Base-by-base conservation (phyloP, 2,888 invertebrate genomes). In the Ashinkailepas kermadecensis region DNA sequence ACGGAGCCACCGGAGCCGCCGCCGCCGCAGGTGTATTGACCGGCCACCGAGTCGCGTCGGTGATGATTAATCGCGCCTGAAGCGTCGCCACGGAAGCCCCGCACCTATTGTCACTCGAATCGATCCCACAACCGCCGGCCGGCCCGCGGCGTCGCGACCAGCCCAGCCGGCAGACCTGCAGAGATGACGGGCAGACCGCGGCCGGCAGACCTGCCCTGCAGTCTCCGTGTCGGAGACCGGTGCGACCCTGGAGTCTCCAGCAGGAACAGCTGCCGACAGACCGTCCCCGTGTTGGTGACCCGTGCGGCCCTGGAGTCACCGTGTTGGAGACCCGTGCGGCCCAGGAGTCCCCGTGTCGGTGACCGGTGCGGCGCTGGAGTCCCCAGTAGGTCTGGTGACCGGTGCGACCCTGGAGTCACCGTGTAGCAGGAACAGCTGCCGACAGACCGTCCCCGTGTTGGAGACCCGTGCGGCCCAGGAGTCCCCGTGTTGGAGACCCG, bases 31-130 rank as follows among this genome's bases (percentile, higher is more conserved):
- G 23, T 10, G 56, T 74, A 74, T 74, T 23, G 74, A 74, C 56
- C 70, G 18, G 56, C 9, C 15, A 15, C 74, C 56, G 54, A 12
- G 21, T 21, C 9, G 65, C n/a, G 74, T 56, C 67, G 21, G n/a
- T n/a, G 56, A 74, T 56, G 74, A 74, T 74, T 74, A 74, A 74
- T 74, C 74, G 56, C 74, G 23, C 56, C 21, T 21, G 54, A 74
- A 74, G 21, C 21, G 74, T 56, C 74, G 56, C 56, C 70, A 25
- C 12, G 70, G 70, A 70, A 39, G 70, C 70, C 39, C 70, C 18
- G 39, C 70, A 70, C 70, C 15, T 70, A 70, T 70, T 70, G 70
- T 70, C 70, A 70, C 70, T 39, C 15, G 70, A 39, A 39, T 70
- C 39, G 70, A 70, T 70, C 70, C 23, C 10, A 39, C 39, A 39